A percentile compares a stretch with the other conserved stretches of the same genome.
phyloP scores from a whole-genome alignment of 2,113 vertebrate species.

The Agelaius tricolor region DNA sequence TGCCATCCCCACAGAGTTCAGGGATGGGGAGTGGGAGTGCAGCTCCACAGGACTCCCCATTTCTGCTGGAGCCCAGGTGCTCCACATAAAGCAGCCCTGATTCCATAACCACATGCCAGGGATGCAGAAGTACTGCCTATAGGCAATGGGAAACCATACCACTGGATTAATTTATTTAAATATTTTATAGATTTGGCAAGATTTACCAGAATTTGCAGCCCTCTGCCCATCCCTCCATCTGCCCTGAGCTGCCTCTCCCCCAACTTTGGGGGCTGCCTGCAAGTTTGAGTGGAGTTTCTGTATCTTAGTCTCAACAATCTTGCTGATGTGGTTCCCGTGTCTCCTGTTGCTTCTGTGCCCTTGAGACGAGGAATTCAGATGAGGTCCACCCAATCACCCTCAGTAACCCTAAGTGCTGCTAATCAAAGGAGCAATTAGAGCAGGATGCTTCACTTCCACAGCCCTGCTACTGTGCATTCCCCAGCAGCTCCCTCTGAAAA shows the following conservation, averaged over 20 bases:
- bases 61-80: background rate
- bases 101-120: background rate
- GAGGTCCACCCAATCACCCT: background rate
- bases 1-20: background rate
- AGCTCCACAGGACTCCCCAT: background rate
- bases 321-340: background rate
- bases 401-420: background rate
- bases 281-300: background rate
- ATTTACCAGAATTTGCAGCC: background rate
- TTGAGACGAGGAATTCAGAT: background rate
- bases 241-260: background rate
- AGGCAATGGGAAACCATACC: background rate
- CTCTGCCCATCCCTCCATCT: background rate
- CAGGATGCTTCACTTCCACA: background rate
- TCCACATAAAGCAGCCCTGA: background rate
- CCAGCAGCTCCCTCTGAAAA: background rate
- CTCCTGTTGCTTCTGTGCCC: background rate
- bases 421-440: constrained; percentile 57
- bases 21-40: background rate
- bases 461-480: background rate
- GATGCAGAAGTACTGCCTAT: background rate
- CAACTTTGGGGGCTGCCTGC: no score
- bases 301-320: background rate
- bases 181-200: background rate
- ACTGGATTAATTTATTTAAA: background rate